Evolutionary conservation across 2,113 vertebrate species (phyloP).

Genomic region (Herpetotheres cachinnans): DNA sequence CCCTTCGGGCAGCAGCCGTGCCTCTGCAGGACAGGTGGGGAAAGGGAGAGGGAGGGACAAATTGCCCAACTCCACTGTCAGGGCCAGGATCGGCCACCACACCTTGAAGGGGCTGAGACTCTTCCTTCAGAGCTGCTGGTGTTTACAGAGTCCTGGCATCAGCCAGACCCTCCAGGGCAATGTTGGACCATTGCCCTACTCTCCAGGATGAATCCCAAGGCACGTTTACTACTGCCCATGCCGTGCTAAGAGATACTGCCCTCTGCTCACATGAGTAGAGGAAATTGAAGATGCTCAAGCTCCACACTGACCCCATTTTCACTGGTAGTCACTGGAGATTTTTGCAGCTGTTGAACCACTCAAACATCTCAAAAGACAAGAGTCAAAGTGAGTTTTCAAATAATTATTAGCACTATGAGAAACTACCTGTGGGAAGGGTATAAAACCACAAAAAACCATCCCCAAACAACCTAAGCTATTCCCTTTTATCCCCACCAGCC

Average conservation of each 20-base stretch:
- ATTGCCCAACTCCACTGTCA: fast-evolving
- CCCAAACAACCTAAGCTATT: neutral
- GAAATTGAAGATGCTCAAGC: neutral
- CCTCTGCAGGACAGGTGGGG: neutral
- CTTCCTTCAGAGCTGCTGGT: neutral
- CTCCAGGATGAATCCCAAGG: neutral
- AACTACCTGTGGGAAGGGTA: neutral
- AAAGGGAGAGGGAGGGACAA: neutral
- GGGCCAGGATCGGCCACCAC: neutral
- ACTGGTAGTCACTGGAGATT: neutral
- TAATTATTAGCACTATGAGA: neutral
- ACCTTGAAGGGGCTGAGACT: neutral
- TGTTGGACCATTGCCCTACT: fast-evolving
- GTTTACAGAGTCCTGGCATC: neutral
- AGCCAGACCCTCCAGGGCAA: neutral
- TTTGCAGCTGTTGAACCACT: neutral
- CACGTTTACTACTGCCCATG: neutral
- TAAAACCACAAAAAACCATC: neutral
- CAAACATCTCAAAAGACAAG: neutral
- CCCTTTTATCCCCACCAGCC: neutral
- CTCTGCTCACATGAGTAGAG: neutral
- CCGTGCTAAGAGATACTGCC: neutral
- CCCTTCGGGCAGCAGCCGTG: neutral
- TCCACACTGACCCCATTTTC: neutral
- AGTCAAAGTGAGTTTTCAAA: neutral